Percentiles rank a stretch among this genome's conserved stretches.
These are phyloP conservation scores for Vulpes vulpes DNA, from an alignment of 2,113 vertebrate species.

Conservation along the genomic window DNA sequence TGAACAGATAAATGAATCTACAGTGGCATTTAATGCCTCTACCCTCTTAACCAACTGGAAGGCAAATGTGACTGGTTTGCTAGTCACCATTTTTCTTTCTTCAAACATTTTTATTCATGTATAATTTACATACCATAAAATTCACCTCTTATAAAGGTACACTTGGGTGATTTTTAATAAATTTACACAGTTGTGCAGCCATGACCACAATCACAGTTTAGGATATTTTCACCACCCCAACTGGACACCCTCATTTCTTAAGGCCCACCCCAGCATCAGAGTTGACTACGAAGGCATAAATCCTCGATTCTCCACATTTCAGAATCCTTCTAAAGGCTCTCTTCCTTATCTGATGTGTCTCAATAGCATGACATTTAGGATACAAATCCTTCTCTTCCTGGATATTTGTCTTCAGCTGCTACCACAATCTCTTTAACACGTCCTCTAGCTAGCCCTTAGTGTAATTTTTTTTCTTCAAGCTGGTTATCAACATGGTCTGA, in stretches of 20 bases:
- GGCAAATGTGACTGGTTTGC: background rate
- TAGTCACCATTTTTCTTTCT: background rate
- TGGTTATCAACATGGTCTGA: background rate
- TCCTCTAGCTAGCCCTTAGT: background rate
- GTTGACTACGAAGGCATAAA: background rate
- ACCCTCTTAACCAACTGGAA: background rate
- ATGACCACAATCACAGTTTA: background rate
- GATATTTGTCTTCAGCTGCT: background rate
- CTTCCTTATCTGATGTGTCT: conserved; percentile 29
- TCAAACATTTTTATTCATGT: background rate
- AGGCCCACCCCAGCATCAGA: background rate
- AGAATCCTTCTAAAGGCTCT: background rate
- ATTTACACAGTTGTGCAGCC: background rate
- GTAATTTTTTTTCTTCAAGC: background rate
- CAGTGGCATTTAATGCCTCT: background rate
- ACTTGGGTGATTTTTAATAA: background rate
- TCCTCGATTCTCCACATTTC: background rate
- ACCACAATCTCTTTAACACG: background rate
- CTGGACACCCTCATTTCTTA: background rate
- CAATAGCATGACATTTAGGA: background rate
- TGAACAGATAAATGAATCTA: background rate
- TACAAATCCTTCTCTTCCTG: background rate
- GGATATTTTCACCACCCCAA: background rate
- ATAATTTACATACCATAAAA: conserved; percentile 7
- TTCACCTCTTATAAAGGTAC: background rate